phyloP scores from a whole-genome alignment of 2,113 vertebrate genomes.

The Hystrix cristata region DNA sequence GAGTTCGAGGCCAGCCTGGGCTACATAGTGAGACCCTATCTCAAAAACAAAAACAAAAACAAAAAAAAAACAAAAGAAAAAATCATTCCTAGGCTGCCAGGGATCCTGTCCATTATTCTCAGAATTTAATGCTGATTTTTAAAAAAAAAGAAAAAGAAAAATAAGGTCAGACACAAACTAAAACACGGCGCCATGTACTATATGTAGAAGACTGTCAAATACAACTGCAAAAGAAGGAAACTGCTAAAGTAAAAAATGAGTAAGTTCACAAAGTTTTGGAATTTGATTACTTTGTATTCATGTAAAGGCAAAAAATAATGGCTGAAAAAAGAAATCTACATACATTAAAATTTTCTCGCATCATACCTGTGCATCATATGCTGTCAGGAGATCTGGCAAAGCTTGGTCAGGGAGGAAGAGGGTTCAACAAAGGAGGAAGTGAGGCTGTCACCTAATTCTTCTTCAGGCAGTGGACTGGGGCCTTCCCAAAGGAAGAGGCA shows the following conservation, averaged over 20 bases:
- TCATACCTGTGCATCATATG: constrained; percentile 67
- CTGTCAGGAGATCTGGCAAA: constrained; percentile 19
- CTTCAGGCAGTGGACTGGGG: background rate
- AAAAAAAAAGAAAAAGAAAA: background rate
- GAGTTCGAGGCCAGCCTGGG: no score
- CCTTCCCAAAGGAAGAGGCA: background rate
- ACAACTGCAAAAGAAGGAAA: background rate
- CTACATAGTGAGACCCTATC: no score
- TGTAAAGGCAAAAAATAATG: constrained; percentile 1
- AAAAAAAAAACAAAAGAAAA: no score
- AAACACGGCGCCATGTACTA: background rate
- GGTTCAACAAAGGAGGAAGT: constrained; percentile 40
- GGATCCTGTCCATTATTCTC: background rate
- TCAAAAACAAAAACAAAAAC: no score
- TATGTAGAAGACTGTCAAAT: background rate
- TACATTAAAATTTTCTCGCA: background rate
- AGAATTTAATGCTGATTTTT: background rate
- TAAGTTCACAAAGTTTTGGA: background rate
- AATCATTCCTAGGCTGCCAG: background rate
- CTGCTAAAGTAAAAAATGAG: background rate
- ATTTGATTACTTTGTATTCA: constrained; percentile 18
- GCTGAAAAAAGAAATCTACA: background rate
- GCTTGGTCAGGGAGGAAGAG: constrained; percentile 35
- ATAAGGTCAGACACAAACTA: background rate
- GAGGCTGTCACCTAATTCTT: background rate